Evolutionary conservation across 2,113 vertebrate species (phyloP).

Genomic region (Octodon degus): DNA sequence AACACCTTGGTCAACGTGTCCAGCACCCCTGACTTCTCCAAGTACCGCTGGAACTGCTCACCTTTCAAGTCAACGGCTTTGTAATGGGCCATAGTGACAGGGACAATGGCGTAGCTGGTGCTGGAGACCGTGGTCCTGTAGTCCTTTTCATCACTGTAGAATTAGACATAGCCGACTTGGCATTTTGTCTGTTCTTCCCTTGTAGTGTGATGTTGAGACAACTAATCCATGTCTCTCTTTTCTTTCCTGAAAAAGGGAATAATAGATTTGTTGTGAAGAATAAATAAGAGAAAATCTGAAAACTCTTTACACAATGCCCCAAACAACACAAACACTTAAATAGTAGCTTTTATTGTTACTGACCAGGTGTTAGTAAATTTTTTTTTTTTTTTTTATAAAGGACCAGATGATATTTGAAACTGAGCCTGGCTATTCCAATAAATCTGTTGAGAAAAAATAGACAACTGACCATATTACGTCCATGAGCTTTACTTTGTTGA

Average conservation of each 20-base stretch:
- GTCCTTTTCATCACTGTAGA: not conserved
- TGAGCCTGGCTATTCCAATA: not conserved
- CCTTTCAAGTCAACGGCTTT: too few species aligned
- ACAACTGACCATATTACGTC: not conserved
- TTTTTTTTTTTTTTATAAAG: slow-evolving; percentile 36
- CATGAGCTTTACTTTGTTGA: not conserved
- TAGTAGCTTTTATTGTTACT: slow-evolving; percentile 32
- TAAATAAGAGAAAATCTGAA: not conserved
- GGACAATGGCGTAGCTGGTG: too few species aligned
- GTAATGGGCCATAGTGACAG: too few species aligned
- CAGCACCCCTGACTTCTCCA: too few species aligned
- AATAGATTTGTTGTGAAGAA: not conserved
- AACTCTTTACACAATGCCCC: not conserved
- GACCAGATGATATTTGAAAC: not conserved
- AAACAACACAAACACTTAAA: not conserved
- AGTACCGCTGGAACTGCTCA: too few species aligned
- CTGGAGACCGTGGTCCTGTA: not conserved
- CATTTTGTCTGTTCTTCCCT: not conserved
- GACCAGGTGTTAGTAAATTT: not conserved
- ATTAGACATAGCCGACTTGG: not conserved
- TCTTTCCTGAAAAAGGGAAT: not conserved
- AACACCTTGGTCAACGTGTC: too few species aligned
- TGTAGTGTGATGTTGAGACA: not conserved
- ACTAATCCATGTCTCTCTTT: not conserved
- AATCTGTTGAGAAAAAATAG: slow-evolving; percentile 49